These are phyloP conservation scores for Sphecodes monilicornis DNA, from an alignment of 2,888 invertebrate genomes.

Conservation along the genomic window DNA sequence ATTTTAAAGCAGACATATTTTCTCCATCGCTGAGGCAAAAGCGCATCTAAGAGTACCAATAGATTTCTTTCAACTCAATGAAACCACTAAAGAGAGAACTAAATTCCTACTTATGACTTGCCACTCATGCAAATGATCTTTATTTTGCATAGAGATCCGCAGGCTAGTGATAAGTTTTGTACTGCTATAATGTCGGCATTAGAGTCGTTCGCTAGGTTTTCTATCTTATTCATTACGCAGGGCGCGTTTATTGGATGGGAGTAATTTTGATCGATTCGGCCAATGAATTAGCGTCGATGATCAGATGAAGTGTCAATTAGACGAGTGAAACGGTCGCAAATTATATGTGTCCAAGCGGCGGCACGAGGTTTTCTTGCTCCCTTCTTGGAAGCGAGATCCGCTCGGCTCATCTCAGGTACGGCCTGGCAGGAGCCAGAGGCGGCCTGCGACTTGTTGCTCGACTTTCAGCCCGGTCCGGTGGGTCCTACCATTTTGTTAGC, in stretches of 20 bases:
- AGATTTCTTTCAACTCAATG: not conserved
- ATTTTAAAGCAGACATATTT: not conserved
- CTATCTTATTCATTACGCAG: not conserved
- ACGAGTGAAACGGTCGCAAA: not conserved
- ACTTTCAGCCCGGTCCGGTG: constrained; percentile 66
- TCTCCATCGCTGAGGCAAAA: not conserved
- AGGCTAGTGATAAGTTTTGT: not conserved
- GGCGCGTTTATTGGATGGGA: not conserved
- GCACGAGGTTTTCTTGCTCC: not conserved
- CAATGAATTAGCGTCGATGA: constrained; percentile 17
- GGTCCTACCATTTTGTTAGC: constrained; percentile 78
- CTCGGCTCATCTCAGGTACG: constrained; percentile 45
- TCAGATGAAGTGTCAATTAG: not conserved
- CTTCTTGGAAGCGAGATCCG: not conserved
- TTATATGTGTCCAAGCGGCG: not conserved
- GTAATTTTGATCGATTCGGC: not conserved
- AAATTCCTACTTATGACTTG: too few species aligned
- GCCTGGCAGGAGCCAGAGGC: constrained; percentile 65
- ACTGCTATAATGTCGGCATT: not conserved
- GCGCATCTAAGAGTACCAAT: too few species aligned
- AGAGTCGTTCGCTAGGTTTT: not conserved
- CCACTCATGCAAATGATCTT: too few species aligned
- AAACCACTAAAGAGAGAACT: too few species aligned
- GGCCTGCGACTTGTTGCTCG: constrained; percentile 67
- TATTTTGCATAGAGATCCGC: too few species aligned